A percentile compares a stretch with the other conserved stretches of the same genome.
Evolutionary conservation across 2,888 invertebrate genomes (phyloP).

Genomic region (Drosophila buzzatii): DNA sequence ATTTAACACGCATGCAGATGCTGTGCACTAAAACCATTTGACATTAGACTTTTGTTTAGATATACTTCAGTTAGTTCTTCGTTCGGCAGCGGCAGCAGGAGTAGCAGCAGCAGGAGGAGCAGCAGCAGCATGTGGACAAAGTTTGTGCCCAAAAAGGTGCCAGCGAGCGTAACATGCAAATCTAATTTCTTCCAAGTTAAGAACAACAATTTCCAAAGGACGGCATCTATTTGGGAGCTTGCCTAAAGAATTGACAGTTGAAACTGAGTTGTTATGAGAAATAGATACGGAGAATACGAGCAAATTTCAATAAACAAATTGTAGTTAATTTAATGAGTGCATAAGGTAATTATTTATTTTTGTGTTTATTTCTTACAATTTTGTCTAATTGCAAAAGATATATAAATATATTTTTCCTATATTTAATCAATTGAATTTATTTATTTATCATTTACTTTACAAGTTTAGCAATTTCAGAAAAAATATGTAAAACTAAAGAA

Average conservation of each 20-base stretch:
- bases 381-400: not conserved
- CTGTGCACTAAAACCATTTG: constrained; percentile 64
- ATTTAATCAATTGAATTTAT: no score
- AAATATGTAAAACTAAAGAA: no score
- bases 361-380: not conserved
- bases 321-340: not conserved
- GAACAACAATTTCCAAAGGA: constrained; percentile 52
- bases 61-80: constrained; percentile 36
- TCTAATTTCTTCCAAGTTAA: constrained; percentile 67
- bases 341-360: not conserved
- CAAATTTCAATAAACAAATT: not conserved
- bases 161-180: constrained; percentile 67
- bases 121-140: constrained; percentile 43
- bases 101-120: constrained; percentile 15
- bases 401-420: no score
- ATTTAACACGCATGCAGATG: constrained; percentile 50
- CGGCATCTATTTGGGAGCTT: not conserved
- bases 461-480: no score
- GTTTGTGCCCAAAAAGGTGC: constrained; percentile 48
- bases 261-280: not conserved
- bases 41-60: constrained; percentile 70
- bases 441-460: no score
- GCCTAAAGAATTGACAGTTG: not conserved
- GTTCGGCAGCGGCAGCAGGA: not conserved
- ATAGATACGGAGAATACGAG: not conserved